Percentiles rank a stretch among this genome's conserved stretches.
Evolutionary conservation across 2,888 invertebrate genomes (phyloP).

Genomic region (Choreutis nemorana): DNA sequence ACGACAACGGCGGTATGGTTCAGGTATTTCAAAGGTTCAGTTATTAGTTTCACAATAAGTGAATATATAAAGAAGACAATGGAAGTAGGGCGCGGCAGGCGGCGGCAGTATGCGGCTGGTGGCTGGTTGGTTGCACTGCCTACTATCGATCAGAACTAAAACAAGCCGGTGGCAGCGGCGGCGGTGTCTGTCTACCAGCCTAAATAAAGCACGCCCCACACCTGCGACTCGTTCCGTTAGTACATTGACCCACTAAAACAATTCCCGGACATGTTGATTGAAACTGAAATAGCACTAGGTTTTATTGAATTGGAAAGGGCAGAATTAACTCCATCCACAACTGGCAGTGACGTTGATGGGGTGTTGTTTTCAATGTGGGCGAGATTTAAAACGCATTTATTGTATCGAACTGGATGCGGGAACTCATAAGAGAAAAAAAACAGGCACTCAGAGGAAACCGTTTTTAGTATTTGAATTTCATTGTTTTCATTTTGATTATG

Average conservation of each 20-base stretch:
- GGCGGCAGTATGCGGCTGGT: constrained; percentile 28
- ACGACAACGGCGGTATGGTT: background rate
- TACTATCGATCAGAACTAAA: constrained; percentile 62
- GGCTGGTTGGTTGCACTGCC: no score
- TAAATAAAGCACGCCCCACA: constrained; percentile 32
- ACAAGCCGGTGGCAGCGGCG: constrained; percentile 42
- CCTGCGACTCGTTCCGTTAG: constrained; percentile 32
- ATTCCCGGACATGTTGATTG: constrained; percentile 38
- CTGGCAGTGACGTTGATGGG: background rate
- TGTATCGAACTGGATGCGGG: no score
- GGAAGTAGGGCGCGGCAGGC: constrained; percentile 50
- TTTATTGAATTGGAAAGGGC: constrained; percentile 30
- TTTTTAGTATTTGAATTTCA: no score
- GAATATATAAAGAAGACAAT: constrained; percentile 30
- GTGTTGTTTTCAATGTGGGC: background rate
- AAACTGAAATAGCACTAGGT: constrained; percentile 31
- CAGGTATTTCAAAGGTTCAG: constrained; percentile 17
- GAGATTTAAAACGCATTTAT: no score
- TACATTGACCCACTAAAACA: constrained; percentile 50
- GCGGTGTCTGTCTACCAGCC: constrained; percentile 41
- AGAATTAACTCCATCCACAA: constrained; percentile 6
- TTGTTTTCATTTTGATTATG: no score
- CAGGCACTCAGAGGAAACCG: no score
- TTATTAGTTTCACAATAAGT: constrained; percentile 16
- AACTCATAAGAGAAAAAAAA: no score